phyloP scores from a whole-genome alignment of 2,797 vertebrate genomes.

The Nyctalus aviator region DNA sequence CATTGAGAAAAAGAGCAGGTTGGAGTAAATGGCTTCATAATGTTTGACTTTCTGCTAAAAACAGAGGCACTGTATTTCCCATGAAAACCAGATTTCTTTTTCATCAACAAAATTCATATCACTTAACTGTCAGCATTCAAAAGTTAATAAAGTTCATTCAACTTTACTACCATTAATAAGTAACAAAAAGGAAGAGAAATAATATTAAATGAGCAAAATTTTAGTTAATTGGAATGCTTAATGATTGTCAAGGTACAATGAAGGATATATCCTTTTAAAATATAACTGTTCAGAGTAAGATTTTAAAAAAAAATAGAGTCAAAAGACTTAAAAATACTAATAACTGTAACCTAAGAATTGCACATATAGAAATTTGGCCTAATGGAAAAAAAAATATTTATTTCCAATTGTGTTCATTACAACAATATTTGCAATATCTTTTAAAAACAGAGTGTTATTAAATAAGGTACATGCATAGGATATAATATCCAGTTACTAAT shows the following conservation, averaged over 20 bases:
- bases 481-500: background rate
- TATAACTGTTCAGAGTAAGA: background rate
- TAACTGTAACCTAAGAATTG: slow-evolving; percentile 3
- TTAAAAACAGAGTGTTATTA: background rate
- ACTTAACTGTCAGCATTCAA: background rate
- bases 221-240: background rate
- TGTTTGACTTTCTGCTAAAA: background rate
- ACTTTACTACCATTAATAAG: background rate
- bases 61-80: background rate
- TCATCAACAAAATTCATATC: background rate
- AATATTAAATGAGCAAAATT: background rate
- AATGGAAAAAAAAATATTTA: slow-evolving; percentile 20
- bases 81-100: background rate
- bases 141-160: background rate
- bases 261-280: background rate
- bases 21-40: background rate
- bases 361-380: background rate
- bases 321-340: background rate
- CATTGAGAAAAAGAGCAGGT: background rate
- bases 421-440: background rate
- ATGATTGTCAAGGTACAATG: background rate
- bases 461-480: background rate
- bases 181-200: background rate
- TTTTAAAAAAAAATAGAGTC: background rate
- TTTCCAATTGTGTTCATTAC: background rate